Evolutionary conservation across 2,113 vertebrate genomes (phyloP).

Genomic region (Pituophis catenifer): DNA sequence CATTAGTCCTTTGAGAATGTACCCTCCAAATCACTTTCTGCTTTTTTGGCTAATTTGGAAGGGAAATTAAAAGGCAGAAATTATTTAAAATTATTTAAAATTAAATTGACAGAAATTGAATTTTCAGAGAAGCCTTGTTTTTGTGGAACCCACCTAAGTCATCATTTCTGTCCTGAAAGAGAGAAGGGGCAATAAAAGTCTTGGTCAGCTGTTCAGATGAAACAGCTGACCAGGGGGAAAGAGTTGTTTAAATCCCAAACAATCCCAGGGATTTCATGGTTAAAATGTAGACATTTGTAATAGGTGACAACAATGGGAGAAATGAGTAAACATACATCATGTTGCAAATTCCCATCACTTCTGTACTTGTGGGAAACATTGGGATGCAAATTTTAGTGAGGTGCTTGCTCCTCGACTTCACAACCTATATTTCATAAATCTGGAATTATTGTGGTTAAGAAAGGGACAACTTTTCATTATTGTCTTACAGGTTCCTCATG

Average conservation of each 20-base stretch:
- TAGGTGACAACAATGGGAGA: background rate
- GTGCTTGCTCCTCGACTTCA: background rate
- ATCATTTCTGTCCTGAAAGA: background rate
- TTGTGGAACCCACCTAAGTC: background rate
- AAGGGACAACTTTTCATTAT: background rate
- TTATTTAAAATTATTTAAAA: too few species aligned
- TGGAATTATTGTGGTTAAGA: background rate
- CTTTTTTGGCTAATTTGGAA: background rate
- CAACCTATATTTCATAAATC: background rate
- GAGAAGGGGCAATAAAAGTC: background rate
- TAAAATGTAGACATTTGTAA: background rate
- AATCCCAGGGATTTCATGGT: background rate
- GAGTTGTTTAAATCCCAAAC: background rate
- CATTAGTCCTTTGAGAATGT: background rate
- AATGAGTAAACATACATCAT: background rate
- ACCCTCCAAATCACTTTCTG: background rate
- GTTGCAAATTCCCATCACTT: background rate
- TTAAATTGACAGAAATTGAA: background rate
- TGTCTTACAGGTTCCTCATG: background rate
- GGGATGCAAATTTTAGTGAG: background rate
- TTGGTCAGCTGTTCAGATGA: background rate
- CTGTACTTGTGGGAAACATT: background rate
- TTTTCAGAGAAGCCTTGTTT: background rate
- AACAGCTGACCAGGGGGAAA: background rate
- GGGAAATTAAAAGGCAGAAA: background rate